Conservation (phyloP, 2,797 vertebrate genomes). For the Iguana delicatissima region DNA sequence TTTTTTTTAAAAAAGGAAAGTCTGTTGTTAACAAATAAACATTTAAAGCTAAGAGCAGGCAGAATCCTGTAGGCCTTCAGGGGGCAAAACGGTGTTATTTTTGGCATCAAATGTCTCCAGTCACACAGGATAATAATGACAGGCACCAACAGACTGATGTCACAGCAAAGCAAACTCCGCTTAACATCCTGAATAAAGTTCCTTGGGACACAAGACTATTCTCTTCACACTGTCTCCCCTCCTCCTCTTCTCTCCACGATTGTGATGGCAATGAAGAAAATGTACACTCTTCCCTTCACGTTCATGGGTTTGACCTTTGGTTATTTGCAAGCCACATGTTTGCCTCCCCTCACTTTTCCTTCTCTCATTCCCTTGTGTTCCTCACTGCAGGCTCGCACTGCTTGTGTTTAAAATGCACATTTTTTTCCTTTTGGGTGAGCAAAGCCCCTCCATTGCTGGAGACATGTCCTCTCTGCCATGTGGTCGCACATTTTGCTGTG, state of each 20-base stretch:
- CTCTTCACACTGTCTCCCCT: conserved; percentile 52
- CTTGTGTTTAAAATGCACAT: too few species aligned
- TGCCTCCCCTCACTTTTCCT: too few species aligned
- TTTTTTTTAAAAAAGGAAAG: conserved; percentile 64
- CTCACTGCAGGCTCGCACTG: too few species aligned
- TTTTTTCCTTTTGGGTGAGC: too few species aligned
- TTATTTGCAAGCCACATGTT: too few species aligned
- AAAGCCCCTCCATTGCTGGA: too few species aligned
- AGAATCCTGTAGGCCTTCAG: conserved; percentile 79
- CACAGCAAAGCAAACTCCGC: conserved; percentile 79
- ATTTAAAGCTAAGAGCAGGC: conserved; percentile 79
- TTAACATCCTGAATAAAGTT: conserved; percentile 81
- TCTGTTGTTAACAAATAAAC: conserved; percentile 88
- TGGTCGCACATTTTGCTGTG: too few species aligned
- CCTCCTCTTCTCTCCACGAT: background rate
- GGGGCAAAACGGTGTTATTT: conserved; percentile 83
- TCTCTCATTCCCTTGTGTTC: too few species aligned
- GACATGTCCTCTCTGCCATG: too few species aligned
- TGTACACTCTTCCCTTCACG: too few species aligned
- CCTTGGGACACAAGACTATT: conserved; percentile 71
- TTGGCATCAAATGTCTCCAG: conserved; percentile 86
- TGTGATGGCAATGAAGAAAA: conserved; percentile 72
- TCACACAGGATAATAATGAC: conserved; percentile 83
- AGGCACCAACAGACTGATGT: conserved; percentile 79
- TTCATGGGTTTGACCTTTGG: too few species aligned